Evolutionary conservation across 1,140 invertebrate genomes (phyloP).

Genomic region (Ostrea denselamellosa): DNA sequence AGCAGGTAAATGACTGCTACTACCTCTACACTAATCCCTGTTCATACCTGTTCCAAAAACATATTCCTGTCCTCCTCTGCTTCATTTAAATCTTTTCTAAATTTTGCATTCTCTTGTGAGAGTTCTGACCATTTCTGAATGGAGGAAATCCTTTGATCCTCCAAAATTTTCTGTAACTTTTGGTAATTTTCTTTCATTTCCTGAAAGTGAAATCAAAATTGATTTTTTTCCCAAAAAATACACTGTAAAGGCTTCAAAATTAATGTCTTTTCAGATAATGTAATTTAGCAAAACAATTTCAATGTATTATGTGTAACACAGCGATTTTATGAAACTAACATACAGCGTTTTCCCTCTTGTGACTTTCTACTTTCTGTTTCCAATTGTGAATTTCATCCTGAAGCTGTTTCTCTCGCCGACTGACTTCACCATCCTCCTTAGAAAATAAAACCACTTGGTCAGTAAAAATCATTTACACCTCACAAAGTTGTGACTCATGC

Average conservation of each 20-base stretch:
- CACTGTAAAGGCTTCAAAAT: not conserved
- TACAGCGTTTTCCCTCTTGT: not conserved
- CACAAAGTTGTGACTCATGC: not conserved
- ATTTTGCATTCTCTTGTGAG: constrained; percentile 6
- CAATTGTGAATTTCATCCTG: constrained; percentile 14
- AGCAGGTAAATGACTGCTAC: too few species aligned
- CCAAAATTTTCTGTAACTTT: constrained; percentile 2
- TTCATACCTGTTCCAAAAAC: not conserved
- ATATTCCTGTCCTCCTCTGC: constrained; percentile 8
- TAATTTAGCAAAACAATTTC: too few species aligned
- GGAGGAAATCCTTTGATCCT: not conserved
- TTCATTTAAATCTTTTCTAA: not conserved
- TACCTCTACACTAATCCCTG: too few species aligned
- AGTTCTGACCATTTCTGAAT: constrained; percentile 18
- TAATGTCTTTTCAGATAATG: not conserved
- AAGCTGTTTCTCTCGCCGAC: constrained; percentile 9
- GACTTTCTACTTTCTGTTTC: constrained; percentile 14
- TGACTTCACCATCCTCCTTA: not conserved
- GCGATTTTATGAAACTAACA: not conserved
- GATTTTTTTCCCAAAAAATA: not conserved
- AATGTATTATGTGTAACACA: too few species aligned
- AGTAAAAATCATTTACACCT: too few species aligned
- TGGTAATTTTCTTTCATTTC: not conserved
- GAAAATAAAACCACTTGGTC: not conserved
- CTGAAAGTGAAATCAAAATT: not conserved